These are phyloP conservation scores for Pedionomus torquatus DNA, from an alignment of 2,113 vertebrate species.

Conservation along the genomic window DNA sequence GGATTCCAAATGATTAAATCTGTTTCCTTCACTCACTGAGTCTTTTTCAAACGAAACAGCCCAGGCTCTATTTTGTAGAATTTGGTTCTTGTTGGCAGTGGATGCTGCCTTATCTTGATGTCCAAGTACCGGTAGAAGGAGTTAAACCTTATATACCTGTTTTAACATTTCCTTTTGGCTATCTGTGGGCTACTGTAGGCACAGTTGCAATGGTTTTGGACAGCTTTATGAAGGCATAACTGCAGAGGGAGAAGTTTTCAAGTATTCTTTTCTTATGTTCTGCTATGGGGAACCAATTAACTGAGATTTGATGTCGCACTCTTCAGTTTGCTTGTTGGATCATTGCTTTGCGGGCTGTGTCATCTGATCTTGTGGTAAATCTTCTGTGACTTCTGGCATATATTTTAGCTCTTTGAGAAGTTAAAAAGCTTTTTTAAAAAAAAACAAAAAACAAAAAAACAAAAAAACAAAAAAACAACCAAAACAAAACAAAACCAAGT, in stretches of 20 bases:
- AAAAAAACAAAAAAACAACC: not conserved
- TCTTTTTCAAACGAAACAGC: not conserved
- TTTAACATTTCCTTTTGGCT: not conserved
- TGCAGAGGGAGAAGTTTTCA: not conserved
- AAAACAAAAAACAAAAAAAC: not conserved
- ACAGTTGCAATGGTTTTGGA: not conserved
- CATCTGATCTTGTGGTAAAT: not conserved
- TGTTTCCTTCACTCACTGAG: not conserved
- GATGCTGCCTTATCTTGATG: not conserved
- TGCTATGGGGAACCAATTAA: not conserved
- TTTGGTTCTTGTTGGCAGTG: not conserved
- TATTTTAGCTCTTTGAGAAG: not conserved
- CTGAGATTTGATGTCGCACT: not conserved
- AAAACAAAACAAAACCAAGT: not conserved
- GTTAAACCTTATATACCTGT: not conserved
- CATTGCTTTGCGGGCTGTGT: not conserved
- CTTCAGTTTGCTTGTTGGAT: not conserved
- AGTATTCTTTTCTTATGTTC: not conserved
- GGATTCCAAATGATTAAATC: not conserved
- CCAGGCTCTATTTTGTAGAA: not conserved
- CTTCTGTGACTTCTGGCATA: not conserved
- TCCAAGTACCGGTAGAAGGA: not conserved
- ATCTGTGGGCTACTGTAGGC: not conserved
- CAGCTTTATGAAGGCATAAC: fast-evolving
- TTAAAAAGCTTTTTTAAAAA: not conserved